phyloP scores from a whole-genome alignment of 2,888 invertebrate genomes.

The Cheilosia vulpina region DNA sequence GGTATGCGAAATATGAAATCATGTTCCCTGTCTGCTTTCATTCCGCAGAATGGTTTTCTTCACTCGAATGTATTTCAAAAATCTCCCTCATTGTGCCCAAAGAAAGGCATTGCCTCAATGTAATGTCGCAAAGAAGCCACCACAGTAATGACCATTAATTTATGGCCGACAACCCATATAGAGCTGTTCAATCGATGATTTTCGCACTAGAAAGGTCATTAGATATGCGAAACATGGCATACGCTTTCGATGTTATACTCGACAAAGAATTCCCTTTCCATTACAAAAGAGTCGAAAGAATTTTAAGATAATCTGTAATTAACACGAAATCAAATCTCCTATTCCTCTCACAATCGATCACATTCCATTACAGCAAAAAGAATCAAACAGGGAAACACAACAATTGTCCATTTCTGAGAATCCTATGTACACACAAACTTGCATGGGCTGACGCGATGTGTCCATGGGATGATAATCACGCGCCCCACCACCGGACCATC shows the following conservation, averaged over 20 bases:
- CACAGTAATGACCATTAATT: constrained; percentile 33
- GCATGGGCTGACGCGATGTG: constrained; percentile 39
- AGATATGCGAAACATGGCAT: constrained; percentile 34
- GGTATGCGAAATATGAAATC: neutral
- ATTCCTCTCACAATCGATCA: constrained; percentile 74
- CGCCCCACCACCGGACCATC: constrained; percentile 23
- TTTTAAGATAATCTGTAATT: constrained; percentile 65
- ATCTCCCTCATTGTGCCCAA: neutral
- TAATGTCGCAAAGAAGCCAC: constrained; percentile 20
- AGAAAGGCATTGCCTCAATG: constrained; percentile 6
- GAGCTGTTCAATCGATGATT: constrained; percentile 33
- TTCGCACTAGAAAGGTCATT: constrained; percentile 47
- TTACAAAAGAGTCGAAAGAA: constrained; percentile 25
- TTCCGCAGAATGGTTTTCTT: neutral
- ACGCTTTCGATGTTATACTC: constrained; percentile 40
- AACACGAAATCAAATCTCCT: constrained; percentile 70
- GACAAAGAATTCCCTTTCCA: constrained; percentile 47
- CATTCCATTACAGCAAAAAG: constrained; percentile 50
- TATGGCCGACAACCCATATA: constrained; percentile 43
- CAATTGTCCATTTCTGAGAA: constrained; percentile 69
- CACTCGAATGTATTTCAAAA: constrained; percentile 26
- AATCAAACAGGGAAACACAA: constrained; percentile 48
- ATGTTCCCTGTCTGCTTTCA: neutral
- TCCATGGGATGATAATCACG: constrained; percentile 71
- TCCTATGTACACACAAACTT: neutral